These are phyloP conservation scores for Anthopleura xanthogrammica DNA, from an alignment of 92 coral and sea anemone genomes.

Conservation along the genomic window DNA sequence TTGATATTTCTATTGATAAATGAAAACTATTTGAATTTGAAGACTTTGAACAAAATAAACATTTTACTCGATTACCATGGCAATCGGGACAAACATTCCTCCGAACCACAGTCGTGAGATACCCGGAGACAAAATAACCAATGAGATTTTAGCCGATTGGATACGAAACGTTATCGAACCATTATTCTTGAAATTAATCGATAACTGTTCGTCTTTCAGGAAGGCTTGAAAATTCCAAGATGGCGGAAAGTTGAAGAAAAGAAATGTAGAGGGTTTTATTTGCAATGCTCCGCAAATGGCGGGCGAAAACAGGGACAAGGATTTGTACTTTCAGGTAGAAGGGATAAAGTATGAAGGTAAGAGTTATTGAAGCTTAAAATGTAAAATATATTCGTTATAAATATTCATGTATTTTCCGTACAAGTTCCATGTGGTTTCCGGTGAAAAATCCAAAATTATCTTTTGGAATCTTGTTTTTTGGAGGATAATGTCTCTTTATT, in stretches of 20 bases:
- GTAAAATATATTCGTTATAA: neutral
- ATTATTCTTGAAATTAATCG: slow-evolving; percentile 4
- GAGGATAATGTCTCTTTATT: neutral
- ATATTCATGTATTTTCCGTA: neutral
- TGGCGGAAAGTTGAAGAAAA: slow-evolving; percentile 47
- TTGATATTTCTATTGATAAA: neutral
- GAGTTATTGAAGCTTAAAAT: slow-evolving; percentile 4
- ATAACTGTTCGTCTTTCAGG: slow-evolving; percentile 4
- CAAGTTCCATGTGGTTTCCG: neutral
- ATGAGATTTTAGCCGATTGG: neutral
- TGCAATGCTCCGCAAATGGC: slow-evolving; percentile 42
- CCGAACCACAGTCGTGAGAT: slow-evolving; percentile 4
- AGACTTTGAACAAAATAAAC: neutral
- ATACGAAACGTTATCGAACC: slow-evolving; percentile 4
- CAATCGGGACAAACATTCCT: slow-evolving; percentile 18
- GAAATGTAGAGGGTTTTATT: slow-evolving; percentile 16
- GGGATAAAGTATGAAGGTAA: slow-evolving; percentile 75
- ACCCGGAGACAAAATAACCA: slow-evolving; percentile 1
- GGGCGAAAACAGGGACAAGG: slow-evolving; percentile 38
- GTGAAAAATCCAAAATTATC: neutral
- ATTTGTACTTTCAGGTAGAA: slow-evolving; percentile 63
- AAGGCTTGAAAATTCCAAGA: slow-evolving; percentile 16
- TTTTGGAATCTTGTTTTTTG: neutral
- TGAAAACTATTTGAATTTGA: neutral
- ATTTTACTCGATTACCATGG: slow-evolving; percentile 27